A percentile compares a stretch with the other conserved stretches of the same genome.
Evolutionary conservation across 2,113 vertebrate species (phyloP).

Genomic region (Lanius ludovicianus): DNA sequence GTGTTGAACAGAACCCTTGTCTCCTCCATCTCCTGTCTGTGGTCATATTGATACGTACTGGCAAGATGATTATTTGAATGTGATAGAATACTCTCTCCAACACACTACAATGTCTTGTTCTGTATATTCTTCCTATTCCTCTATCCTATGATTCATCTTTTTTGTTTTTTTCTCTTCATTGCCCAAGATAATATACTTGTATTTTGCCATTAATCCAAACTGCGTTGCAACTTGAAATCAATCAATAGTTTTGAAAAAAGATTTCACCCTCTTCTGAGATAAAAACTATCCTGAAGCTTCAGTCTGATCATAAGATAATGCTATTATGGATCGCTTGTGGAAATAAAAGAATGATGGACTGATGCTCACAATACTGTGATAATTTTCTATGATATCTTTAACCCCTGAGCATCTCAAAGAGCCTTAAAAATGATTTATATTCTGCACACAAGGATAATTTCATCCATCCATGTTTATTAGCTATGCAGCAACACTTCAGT

Average conservation of each 20-base stretch:
- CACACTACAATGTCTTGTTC: background rate
- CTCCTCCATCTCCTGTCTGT: background rate
- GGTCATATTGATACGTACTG: background rate
- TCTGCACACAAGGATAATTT: background rate
- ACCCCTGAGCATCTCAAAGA: background rate
- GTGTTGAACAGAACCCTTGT: background rate
- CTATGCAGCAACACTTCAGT: background rate
- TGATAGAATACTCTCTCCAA: background rate
- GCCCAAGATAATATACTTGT: background rate
- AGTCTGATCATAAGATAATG: background rate
- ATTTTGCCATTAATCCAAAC: background rate
- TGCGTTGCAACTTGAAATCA: background rate
- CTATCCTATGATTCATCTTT: background rate
- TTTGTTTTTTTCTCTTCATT: background rate
- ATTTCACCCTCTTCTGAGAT: background rate
- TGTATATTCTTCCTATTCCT: background rate
- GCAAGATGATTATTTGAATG: background rate
- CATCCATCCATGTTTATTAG: background rate
- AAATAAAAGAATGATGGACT: background rate
- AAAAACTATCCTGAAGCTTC: background rate
- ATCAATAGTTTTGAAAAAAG: background rate
- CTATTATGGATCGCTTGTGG: background rate
- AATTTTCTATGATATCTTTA: background rate
- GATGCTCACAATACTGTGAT: background rate
- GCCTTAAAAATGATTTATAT: background rate